Evolutionary conservation across 1,140 invertebrate genomes (phyloP).

Genomic region (Drosophila setifemur): DNA sequence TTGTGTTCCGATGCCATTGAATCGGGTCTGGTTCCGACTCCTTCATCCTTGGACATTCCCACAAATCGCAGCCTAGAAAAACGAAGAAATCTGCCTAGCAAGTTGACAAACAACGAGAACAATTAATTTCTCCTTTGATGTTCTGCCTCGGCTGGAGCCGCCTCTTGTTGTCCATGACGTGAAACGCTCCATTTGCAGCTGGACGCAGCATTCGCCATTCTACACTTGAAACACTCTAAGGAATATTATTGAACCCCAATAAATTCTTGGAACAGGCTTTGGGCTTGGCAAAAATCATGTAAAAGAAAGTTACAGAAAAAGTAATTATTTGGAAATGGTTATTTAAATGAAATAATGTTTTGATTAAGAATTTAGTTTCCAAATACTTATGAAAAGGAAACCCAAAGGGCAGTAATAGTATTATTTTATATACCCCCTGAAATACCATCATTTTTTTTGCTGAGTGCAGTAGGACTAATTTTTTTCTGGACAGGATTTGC

Average conservation of each 20-base stretch:
- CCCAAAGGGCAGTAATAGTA: too few relatives aligned
- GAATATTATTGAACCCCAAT: not conserved
- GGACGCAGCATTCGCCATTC: not conserved
- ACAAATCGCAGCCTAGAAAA: not conserved
- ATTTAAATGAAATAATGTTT: too few relatives aligned
- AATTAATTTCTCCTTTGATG: constrained; percentile 70
- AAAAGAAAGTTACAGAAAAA: too few relatives aligned
- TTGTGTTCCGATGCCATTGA: too few relatives aligned
- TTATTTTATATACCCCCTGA: not conserved
- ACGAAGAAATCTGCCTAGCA: not conserved
- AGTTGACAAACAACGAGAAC: constrained; percentile 42
- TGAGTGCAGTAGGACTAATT: not conserved
- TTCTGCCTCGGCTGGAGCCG: not conserved
- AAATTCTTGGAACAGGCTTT: not conserved
- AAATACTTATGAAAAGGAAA: too few relatives aligned
- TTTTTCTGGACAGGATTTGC: constrained; percentile 7
- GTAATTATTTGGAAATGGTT: too few relatives aligned
- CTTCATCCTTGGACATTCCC: constrained; percentile 1
- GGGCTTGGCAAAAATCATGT: too few relatives aligned
- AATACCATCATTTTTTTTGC: not conserved
- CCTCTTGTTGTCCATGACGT: not conserved
- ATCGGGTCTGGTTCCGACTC: too few relatives aligned
- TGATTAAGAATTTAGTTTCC: too few relatives aligned
- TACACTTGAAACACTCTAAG: not conserved
- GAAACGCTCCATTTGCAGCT: not conserved